A percentile compares a stretch with the other conserved stretches of the same genome.
These are phyloP conservation scores for Andricus grossulariae DNA, from an alignment of 1,140 invertebrate genomes.

Conservation along the genomic window DNA sequence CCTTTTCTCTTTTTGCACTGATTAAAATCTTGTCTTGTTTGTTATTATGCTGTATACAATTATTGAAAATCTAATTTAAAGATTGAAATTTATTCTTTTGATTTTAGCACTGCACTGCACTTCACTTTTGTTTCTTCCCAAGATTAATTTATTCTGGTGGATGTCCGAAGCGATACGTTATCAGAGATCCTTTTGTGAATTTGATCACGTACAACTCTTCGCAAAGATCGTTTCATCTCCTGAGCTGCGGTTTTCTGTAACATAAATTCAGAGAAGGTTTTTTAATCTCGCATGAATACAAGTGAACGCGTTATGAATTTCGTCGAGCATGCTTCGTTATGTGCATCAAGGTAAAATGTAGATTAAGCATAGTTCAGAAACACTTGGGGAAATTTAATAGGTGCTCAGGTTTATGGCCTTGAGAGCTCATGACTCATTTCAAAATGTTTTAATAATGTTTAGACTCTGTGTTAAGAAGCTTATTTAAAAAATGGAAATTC, in stretches of 20 bases:
- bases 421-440: background rate
- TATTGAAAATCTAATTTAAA: too few relatives aligned
- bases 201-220: conserved; percentile 42
- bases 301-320: conserved; percentile 21
- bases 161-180: background rate
- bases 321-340: background rate
- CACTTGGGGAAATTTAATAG: conserved; percentile 24
- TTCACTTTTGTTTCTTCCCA: background rate
- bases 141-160: background rate
- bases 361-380: conserved; percentile 26
- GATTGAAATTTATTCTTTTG: too few relatives aligned
- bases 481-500: too few relatives aligned
- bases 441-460: background rate
- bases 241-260: conserved; percentile 37
- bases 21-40: background rate
- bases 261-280: conserved; percentile 38
- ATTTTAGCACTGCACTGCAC: background rate
- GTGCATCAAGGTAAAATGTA: conserved; percentile 6
- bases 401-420: conserved; percentile 1
- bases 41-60: too few relatives aligned
- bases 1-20: background rate
- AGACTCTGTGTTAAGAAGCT: too few relatives aligned
- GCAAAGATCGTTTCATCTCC: background rate
- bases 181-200: background rate
- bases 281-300: conserved; percentile 12